Evolutionary conservation across 2,113 vertebrate species (phyloP).

Genomic region (Notarius lentiginosus): DNA sequence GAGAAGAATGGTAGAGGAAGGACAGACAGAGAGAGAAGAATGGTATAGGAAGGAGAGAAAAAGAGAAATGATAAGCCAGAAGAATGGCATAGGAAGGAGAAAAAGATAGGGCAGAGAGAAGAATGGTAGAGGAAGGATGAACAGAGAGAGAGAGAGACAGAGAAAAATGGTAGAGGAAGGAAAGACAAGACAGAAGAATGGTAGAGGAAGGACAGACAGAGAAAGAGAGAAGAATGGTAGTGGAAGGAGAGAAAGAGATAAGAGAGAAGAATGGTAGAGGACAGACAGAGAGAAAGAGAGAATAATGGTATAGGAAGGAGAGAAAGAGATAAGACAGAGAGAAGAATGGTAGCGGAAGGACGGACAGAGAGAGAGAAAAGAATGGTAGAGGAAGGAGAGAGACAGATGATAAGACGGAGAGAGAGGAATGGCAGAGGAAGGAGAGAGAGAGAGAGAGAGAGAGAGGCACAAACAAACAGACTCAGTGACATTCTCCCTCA

Average conservation of each 20-base stretch:
- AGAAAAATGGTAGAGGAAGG: neutral
- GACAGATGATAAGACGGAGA: neutral
- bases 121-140: no score
- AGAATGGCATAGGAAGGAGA: no score
- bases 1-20: neutral
- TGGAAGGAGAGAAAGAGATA: no score
- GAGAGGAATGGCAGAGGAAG: neutral
- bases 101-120: neutral
- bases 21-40: neutral
- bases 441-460: neutral
- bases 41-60: no score
- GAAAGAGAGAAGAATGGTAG: neutral
- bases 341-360: neutral
- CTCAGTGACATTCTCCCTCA: conserved; percentile 2
- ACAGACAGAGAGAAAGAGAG: neutral
- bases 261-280: neutral
- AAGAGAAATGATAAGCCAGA: no score
- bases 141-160: neutral
- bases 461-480: neutral
- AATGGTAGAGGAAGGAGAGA: neutral
- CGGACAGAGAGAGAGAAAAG: neutral
- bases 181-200: neutral
- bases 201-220: neutral
- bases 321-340: neutral
- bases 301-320: neutral